Conservation (phyloP, 2,888 invertebrate genomes). For the Apodemia duryi region DNA sequence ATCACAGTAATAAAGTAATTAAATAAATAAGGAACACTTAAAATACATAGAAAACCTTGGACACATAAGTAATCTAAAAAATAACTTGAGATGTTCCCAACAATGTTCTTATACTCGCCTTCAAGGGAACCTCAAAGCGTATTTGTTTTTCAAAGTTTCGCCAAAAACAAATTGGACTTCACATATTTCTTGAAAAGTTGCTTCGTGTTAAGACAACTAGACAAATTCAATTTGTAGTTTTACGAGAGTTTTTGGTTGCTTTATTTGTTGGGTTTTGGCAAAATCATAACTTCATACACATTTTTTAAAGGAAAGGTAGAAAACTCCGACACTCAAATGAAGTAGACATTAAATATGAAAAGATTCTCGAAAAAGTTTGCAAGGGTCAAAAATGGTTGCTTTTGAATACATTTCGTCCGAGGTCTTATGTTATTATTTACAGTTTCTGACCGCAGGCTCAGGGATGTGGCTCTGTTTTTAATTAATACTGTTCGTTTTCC, state of each 20-base stretch:
- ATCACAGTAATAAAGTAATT: too few species aligned
- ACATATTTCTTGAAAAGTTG: conserved; percentile 18
- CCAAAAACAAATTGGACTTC: conserved; percentile 20
- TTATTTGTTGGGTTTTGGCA: conserved; percentile 31
- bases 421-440: conserved; percentile 58
- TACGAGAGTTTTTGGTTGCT: conserved; percentile 29
- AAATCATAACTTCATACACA: conserved; percentile 60
- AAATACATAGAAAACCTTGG: neutral
- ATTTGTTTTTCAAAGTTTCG: conserved; percentile 28
- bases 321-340: neutral
- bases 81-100: conserved; percentile 4
- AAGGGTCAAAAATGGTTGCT: conserved; percentile 66
- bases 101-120: neutral
- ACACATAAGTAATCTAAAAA: neutral
- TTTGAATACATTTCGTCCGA: conserved; percentile 27
- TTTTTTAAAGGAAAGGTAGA: conserved; percentile 59
- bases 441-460: conserved; percentile 59
- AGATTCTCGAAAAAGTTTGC: conserved; percentile 59
- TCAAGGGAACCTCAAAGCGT: neutral
- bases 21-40: neutral
- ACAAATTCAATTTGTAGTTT: conserved; percentile 32
- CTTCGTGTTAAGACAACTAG: conserved; percentile 38
- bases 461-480: conserved; percentile 62
- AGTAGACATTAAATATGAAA: neutral
- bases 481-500: conserved; percentile 65